phyloP scores from a whole-genome alignment of 2,797 vertebrate genomes.

The Nannoperca obscura region DNA sequence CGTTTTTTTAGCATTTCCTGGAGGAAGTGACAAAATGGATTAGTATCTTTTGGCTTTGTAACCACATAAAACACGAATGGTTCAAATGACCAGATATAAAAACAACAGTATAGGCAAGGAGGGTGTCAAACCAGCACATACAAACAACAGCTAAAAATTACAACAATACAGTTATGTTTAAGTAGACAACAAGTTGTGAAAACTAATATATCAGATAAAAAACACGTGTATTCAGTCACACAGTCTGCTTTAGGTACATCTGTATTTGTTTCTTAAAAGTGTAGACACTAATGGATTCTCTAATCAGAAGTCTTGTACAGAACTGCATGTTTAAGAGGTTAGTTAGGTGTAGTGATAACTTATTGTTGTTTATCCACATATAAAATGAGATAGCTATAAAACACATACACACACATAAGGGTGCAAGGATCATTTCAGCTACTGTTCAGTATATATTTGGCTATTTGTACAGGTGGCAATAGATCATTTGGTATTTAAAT shows the following conservation, averaged over 20 bases:
- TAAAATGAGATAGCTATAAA: not conserved
- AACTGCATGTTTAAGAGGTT: not conserved
- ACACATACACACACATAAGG: not conserved
- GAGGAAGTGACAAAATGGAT: no score
- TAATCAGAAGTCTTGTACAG: not conserved
- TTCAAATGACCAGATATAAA: no score
- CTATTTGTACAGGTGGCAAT: not conserved
- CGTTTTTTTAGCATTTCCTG: no score
- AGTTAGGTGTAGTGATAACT: not conserved
- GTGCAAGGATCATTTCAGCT: not conserved
- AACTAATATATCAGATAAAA: not conserved
- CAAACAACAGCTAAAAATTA: no score
- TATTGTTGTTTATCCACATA: not conserved
- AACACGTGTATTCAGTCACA: not conserved
- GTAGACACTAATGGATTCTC: no score
- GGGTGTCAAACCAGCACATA: no score
- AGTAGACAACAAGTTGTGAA: not conserved
- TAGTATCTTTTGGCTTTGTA: no score
- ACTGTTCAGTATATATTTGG: not conserved
- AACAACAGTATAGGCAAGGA: no score
- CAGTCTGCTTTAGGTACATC: not conserved
- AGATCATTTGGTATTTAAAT: not conserved
- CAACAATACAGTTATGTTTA: not conserved
- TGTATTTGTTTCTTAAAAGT: not conserved
- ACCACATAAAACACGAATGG: no score